A percentile compares a stretch with the other conserved stretches of the same genome.
phyloP scores from a whole-genome alignment of 37 sponge, comb jelly and placozoan species.

The Chondrosia reniformis region DNA sequence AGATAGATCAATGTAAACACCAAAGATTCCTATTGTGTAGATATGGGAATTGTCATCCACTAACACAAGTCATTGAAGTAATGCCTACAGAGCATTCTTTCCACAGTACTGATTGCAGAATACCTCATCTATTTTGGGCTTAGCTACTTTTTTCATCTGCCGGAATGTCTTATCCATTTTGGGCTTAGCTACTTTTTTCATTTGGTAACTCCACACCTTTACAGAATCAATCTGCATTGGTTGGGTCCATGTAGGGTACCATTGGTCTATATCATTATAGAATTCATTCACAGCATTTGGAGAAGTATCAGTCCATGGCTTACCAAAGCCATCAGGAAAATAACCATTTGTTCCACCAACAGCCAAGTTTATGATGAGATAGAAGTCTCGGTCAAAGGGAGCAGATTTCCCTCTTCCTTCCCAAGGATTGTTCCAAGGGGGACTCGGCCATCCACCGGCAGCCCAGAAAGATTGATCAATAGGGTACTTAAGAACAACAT shows the following conservation, averaged over 20 bases:
- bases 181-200: too few relatives aligned
- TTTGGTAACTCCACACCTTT: slow-evolving; percentile 67
- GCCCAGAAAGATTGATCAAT: slow-evolving; percentile 56
- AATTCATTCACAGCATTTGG: slow-evolving; percentile 58
- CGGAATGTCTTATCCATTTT: too few relatives aligned
- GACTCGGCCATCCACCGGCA: slow-evolving; percentile 32
- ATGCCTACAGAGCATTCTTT: too few relatives aligned
- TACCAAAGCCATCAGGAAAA: slow-evolving; percentile 65
- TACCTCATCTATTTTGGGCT: too few relatives aligned
- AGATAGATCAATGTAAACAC: too few relatives aligned
- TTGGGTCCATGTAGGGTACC: slow-evolving; percentile 60
- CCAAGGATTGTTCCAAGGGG: slow-evolving; percentile 77
- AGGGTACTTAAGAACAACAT: slow-evolving; percentile 45
- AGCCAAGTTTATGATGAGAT: slow-evolving; percentile 64
- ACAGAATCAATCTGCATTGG: slow-evolving; percentile 63
- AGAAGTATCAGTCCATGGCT: slow-evolving; percentile 57
- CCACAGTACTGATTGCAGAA: too few relatives aligned
- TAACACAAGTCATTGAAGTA: too few relatives aligned
- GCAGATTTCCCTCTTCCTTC: slow-evolving; percentile 38
- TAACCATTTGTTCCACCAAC: slow-evolving; percentile 65
- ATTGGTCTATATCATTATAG: slow-evolving; percentile 29
- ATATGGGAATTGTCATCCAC: too few relatives aligned
- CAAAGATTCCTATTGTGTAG: too few relatives aligned
- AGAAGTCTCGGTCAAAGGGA: slow-evolving; percentile 66
- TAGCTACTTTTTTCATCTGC: too few relatives aligned